Evolutionary conservation across 2,797 vertebrate species (phyloP).

Genomic region (Pseudotriccus pelzelni): DNA sequence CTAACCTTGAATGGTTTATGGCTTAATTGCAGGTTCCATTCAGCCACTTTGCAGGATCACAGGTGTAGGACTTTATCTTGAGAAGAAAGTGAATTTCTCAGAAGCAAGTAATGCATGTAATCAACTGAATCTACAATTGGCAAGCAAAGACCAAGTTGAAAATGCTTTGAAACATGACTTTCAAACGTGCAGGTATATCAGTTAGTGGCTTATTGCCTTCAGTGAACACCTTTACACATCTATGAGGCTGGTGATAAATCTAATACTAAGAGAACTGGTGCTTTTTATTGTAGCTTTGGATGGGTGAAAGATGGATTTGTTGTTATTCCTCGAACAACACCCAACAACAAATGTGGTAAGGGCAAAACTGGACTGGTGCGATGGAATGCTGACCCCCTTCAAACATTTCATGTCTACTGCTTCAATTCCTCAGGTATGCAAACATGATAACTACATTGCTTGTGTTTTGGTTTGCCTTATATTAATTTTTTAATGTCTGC

Average conservation of each 20-base stretch:
- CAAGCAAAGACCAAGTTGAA: constrained; percentile 70
- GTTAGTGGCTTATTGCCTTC: neutral
- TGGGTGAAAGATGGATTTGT: constrained; percentile 72
- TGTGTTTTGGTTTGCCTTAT: neutral
- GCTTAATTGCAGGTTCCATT: constrained; percentile 69
- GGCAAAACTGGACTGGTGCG: constrained; percentile 64
- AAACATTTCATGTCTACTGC: constrained; percentile 64
- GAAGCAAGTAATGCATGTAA: constrained; percentile 70
- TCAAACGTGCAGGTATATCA: constrained; percentile 78
- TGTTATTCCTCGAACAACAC: constrained; percentile 75
- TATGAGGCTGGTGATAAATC: neutral
- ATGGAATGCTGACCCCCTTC: constrained; percentile 3
- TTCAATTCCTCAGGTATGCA: constrained; percentile 78
- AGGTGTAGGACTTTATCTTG: constrained; percentile 69
- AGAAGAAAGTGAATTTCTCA: constrained; percentile 53
- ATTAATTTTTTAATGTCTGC: neutral
- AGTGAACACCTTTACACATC: neutral
- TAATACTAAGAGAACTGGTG: neutral
- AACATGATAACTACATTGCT: neutral
- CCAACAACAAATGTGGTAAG: constrained; percentile 74
- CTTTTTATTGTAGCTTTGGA: constrained; percentile 74
- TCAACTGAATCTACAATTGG: constrained; percentile 65
- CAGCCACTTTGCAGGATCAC: constrained; percentile 64
- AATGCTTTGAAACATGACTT: constrained; percentile 66
- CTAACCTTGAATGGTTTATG: constrained; percentile 36